These are phyloP conservation scores for Pseudachorutes palmiensis DNA, from an alignment of 1,140 invertebrate genomes.

Conservation along the genomic window DNA sequence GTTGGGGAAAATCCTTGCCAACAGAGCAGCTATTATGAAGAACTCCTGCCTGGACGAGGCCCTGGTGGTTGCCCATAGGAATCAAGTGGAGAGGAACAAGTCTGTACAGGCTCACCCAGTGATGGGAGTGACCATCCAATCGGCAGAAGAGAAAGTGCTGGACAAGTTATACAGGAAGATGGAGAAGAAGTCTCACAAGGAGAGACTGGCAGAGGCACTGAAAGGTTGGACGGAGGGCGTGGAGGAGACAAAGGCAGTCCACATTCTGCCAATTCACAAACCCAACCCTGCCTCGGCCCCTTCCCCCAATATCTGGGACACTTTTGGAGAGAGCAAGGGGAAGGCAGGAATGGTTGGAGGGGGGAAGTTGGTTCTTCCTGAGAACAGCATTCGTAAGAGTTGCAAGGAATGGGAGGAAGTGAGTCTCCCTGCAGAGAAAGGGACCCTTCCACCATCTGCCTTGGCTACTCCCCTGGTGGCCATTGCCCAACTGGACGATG, in stretches of 20 bases:
- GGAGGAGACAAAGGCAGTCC: neutral
- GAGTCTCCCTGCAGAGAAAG: slow-evolving; percentile 62
- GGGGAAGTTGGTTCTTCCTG: slow-evolving; percentile 67
- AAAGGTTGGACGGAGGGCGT: slow-evolving; percentile 47
- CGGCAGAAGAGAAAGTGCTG: slow-evolving; percentile 70
- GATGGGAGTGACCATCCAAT: slow-evolving; percentile 53
- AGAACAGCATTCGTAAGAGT: slow-evolving; percentile 61
- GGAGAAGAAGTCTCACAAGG: slow-evolving; percentile 77
- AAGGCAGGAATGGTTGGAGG: slow-evolving; percentile 67
- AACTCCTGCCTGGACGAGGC: slow-evolving; percentile 23
- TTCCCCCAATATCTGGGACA: slow-evolving; percentile 23
- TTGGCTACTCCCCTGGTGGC: slow-evolving; percentile 66
- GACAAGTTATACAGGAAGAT: slow-evolving; percentile 77
- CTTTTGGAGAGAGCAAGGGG: slow-evolving; percentile 54
- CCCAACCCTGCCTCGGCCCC: slow-evolving; percentile 10
- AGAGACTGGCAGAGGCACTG: too few species aligned
- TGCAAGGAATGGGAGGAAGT: slow-evolving; percentile 76
- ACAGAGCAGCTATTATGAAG: slow-evolving; percentile 46
- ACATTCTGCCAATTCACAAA: slow-evolving; percentile 5
- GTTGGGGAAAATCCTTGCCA: slow-evolving; percentile 64
- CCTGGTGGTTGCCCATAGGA: slow-evolving; percentile 20
- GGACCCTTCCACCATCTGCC: slow-evolving; percentile 50
- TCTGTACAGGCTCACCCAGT: slow-evolving; percentile 29
- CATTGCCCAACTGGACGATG: slow-evolving; percentile 88
- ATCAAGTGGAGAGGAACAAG: slow-evolving; percentile 22